Base-by-base conservation (phyloP, 2,888 invertebrate genomes). In the Arenicola marina region DNA sequence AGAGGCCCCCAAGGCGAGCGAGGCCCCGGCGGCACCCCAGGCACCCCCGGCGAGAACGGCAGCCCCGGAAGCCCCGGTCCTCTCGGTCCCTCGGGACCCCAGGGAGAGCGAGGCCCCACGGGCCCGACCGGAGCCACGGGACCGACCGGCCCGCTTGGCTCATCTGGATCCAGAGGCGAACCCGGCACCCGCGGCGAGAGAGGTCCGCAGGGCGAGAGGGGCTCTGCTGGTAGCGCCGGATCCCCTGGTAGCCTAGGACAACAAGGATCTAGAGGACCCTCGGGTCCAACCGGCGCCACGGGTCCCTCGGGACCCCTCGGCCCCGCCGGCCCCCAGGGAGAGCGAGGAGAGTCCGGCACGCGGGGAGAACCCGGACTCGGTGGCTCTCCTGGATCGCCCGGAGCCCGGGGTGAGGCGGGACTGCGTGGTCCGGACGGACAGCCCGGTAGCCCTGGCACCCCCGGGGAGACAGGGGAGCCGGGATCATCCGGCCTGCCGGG, bases 341-440 rank as follows among this genome's bases (percentile, higher is more conserved):
- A n/a, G n/a, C n/a, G n/a, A n/a, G n/a, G n/a, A n/a, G n/a, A n/a
- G n/a, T n/a, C n/a, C n/a, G n/a, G n/a, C n/a, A n/a, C n/a, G n/a
- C n/a, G n/a, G n/a, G n/a, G n/a, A n/a, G n/a, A n/a, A n/a, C n/a
- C n/a, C n/a, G n/a, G n/a, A n/a, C n/a, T n/a, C n/a, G n/a, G n/a
- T n/a, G 67, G 67, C 29, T 44, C 54, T 32, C 44, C 63, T 2
- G 73, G 72, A 11, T 58, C 62, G n/a, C 34, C 60, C 28, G 63
- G 63, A 29, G 29, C 45, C n/a, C 7, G 29, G 4, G 63, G 62
- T 38, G 46, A 51, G 29, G 33, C 15, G 15, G n/a, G 26, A 31
- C 58, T 58, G 11, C 4, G 58, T 59, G 59, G 65, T 54, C 21
- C 43, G 54, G 26, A 38, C n/a, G 65, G 63, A 33, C 28, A 51